Evolutionary conservation across 2,888 invertebrate species (phyloP), one percentile per base, ranked within the genome.

Genomic region (Villa cingulata): DNA sequence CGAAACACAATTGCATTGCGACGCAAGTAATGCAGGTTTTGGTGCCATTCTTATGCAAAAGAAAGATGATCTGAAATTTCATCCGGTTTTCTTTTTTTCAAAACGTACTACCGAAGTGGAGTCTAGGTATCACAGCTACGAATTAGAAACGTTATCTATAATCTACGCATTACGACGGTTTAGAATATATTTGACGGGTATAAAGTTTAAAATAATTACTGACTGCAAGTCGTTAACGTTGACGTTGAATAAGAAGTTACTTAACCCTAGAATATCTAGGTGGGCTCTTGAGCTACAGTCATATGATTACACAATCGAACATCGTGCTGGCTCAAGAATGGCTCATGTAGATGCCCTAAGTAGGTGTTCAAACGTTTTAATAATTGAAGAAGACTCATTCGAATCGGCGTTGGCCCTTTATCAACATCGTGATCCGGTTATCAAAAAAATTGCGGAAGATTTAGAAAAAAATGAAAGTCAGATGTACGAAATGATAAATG

Each of bases 81-180:
- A 59, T 7, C 63, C 63, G 1, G 57, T 65, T 7, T 60, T 56
- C 41, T 64, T 55, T 48, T 65, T 62, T 48, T 61, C 59, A 37
- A 54, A 56, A 43, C 49, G 57, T 41, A 57, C 58, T 3, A 51
- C 58, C 1, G 49, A 47, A 7, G 38, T 48, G 10, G 61, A 62
- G 43, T 40, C 53, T 12, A 54, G 55, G 41, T 60, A 55, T 42
- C 56, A 59, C 42, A 57, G 58, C 43, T 61, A 51, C 51, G 60
- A 61, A 43, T 45, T 62, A 7, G 59, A 62, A 52, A 55, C 54
- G 2, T 41, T 59, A 20, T 54, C 57, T 3, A 55, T 59, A 10
- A 49, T 60, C 29, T 56, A 59, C 49, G 50, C 60, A 0, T 37
- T 59, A 15, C 48, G 58, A 41, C 44, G 56, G 41, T 59, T 60